Evolutionary conservation across 2,797 vertebrate genomes (phyloP).

Genomic region (Podarcis lilfordi): DNA sequence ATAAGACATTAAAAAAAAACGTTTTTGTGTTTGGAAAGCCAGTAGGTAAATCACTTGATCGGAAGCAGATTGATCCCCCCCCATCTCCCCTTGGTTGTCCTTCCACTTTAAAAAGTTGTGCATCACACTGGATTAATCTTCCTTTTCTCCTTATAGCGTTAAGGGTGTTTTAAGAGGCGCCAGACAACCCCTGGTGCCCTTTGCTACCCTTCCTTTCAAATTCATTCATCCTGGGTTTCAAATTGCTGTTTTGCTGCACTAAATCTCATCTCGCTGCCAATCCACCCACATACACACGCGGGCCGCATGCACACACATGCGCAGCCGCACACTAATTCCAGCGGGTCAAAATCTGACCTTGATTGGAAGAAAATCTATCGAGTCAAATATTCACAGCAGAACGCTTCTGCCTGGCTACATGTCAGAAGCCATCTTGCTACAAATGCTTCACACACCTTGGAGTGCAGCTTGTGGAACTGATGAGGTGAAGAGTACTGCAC

Average conservation of each 20-base stretch:
- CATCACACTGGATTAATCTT: conserved; percentile 43
- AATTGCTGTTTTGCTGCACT: conserved; percentile 74
- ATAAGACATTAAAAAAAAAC: background rate
- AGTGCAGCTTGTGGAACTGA: conserved; percentile 98
- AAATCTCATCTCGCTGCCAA: conserved; percentile 86
- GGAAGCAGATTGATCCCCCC: background rate
- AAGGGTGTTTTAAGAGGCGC: conserved; percentile 25
- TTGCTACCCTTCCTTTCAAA: conserved; percentile 76
- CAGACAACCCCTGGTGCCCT: conserved; percentile 59
- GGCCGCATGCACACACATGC: background rate
- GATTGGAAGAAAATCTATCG: conserved; percentile 87
- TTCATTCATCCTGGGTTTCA: conserved; percentile 89
- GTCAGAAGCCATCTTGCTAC: conserved; percentile 97
- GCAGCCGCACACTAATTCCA: conserved; percentile 87
- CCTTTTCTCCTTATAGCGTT: conserved; percentile 8
- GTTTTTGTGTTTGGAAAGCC: background rate
- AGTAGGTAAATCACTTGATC: background rate
- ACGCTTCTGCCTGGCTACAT: conserved; percentile 86
- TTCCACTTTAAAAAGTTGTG: conserved; percentile 8
- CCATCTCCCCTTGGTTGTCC: background rate
- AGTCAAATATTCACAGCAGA: conserved; percentile 90
- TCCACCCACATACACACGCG: background rate
- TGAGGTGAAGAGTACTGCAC: conserved; percentile 98
- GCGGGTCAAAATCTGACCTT: conserved; percentile 88
- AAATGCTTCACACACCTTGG: conserved; percentile 96